Conservation (phyloP, 64 coral and sea anemone species). For the Dendrophyllia cribrosa region DNA sequence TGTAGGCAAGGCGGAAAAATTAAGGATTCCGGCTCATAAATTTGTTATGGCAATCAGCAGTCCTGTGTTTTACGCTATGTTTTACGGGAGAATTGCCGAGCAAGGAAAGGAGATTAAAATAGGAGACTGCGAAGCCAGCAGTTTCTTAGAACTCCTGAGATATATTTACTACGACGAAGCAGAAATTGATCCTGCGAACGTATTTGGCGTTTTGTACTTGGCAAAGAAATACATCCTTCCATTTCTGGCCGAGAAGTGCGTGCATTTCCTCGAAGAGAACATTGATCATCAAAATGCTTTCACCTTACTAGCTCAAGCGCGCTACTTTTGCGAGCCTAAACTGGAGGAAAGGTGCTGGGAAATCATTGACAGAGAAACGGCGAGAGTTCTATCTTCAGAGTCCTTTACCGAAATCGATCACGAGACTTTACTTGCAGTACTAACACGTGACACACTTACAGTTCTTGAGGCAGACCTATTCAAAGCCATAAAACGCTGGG, state of each 20-base stretch:
- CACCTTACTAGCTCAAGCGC: conserved; percentile 82
- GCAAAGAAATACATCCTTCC: conserved; percentile 94
- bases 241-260: conserved; percentile 83
- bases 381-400: conserved; percentile 76
- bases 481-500: conserved; percentile 82
- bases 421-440: conserved; percentile 63
- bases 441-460: conserved; percentile 83
- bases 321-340: conserved; percentile 79
- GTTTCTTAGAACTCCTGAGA: conserved; percentile 60
- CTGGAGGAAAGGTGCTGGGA: conserved; percentile 93
- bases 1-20: conserved; percentile 47
- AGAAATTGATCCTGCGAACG: conserved; percentile 72
- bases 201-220: conserved; percentile 84
- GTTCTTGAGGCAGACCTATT: conserved; percentile 82
- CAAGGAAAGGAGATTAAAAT: conserved; percentile 45
- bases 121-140: conserved; percentile 53
- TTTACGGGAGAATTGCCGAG: conserved; percentile 68
- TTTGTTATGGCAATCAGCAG: conserved; percentile 67
- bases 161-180: conserved; percentile 87
- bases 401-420: conserved; percentile 83
- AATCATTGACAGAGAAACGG: conserved; percentile 85
- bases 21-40: conserved; percentile 65
- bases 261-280: conserved; percentile 80
- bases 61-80: conserved; percentile 71
- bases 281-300: conserved; percentile 87